These are phyloP conservation scores for Imbricaverruca yamaguchii DNA, from an alignment of 2,888 invertebrate genomes.

Conservation along the genomic window DNA sequence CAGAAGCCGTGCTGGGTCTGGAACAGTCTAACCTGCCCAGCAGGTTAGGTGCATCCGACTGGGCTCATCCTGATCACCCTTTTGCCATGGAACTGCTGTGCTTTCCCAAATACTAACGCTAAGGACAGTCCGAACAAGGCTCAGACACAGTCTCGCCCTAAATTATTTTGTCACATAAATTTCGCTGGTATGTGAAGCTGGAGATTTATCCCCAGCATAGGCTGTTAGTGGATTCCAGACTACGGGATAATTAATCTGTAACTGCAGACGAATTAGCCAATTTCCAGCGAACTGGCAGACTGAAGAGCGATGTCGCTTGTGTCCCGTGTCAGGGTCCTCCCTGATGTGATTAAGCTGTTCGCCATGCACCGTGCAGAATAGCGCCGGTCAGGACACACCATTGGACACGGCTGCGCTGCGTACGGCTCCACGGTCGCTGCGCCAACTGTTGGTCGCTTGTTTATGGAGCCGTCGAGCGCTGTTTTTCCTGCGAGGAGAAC, in stretches of 20 bases:
- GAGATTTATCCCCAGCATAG: conserved; percentile 3
- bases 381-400: no score
- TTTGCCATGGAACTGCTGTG: no score
- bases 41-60: no score
- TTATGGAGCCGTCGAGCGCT: neutral
- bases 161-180: conserved; percentile 24
- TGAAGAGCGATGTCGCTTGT: no score
- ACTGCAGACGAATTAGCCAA: conserved; percentile 14
- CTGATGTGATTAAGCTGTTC: no score
- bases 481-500: neutral
- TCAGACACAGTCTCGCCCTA: neutral
- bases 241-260: conserved; percentile 20
- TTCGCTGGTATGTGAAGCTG: neutral
- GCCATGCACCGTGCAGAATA: no score
- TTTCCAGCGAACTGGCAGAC: neutral
- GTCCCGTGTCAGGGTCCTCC: no score
- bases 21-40: no score
- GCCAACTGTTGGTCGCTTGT: neutral
- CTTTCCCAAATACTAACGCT: neutral
- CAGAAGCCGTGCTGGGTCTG: no score
- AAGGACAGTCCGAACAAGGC: neutral
- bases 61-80: no score
- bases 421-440: no score
- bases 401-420: no score
- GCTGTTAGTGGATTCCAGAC: conserved; percentile 9